Evolutionary conservation across 1,140 invertebrate genomes (phyloP), one percentile per base, ranked within the genome.

Genomic region (Scaptomyza pallida): DNA sequence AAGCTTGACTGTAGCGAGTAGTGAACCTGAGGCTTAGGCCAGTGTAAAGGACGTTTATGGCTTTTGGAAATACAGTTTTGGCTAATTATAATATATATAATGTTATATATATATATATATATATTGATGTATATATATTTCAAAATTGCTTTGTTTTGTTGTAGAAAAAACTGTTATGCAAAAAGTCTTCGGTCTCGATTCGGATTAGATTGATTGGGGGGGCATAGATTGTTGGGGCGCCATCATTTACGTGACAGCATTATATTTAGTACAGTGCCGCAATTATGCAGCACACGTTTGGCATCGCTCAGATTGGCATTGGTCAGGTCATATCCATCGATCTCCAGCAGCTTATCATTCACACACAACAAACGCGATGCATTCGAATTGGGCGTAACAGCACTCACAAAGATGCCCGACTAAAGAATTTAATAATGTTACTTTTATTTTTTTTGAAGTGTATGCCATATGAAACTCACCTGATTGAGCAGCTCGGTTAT

Each of bases 241-340:
- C 43, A 85, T 78, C 80, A 90, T 74, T 89, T 91, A 19, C 90
- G 64, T 45, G 90, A 91, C 54, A 93, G 92, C 93, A 93, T 93
- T 90, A 93, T 93, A 65, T 92, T 92, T 43, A 93, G 92, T 17
- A 92, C 86, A 35, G 91, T 89, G 54, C 93, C 92, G 51, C 93
- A 92, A 47, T 92, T 92, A 54, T 90, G 89, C 65, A 93, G 85
- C 81, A 93, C 91, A 41, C 92, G 89, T 54, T 93, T 92, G 60
- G 93, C 93, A 65, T 92, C 92, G 60, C 92, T 92, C 70, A 93
- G 90, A 86, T 92, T 92, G 45, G 92, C 91, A 81, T 94, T 93
- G 40, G 93, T 93, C 72, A 94, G 93, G 83, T 94, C 94, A 72
- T 93, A 93, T 52, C 93, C 93, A 80, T 94, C 93, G 30, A 94